A percentile compares a stretch with the other conserved stretches of the same genome.
Evolutionary conservation across 1,140 invertebrate genomes (phyloP).

Genomic region (Samia ricini): DNA sequence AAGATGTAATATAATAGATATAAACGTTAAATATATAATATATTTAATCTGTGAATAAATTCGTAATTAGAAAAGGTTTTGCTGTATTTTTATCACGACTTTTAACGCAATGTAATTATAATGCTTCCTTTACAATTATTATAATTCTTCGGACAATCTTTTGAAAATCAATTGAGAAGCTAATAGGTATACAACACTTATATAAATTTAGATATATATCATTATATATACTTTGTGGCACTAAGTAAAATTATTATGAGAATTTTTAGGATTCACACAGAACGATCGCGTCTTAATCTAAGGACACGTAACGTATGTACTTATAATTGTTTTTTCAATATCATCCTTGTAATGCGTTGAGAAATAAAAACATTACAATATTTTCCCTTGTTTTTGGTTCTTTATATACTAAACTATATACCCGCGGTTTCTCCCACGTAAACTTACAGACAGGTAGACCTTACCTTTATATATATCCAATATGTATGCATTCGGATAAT

Average conservation of each 20-base stretch:
- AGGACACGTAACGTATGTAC: conserved; percentile 39
- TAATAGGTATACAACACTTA: conserved; percentile 40
- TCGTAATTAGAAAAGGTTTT: conserved; percentile 2
- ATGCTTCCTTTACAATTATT: conserved; percentile 2
- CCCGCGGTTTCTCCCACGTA: too few relatives aligned
- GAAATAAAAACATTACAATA: conserved; percentile 49
- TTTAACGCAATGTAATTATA: conserved; percentile 6
- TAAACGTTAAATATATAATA: conserved; percentile 14
- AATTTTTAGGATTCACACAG: conserved; percentile 46
- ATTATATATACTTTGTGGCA: conserved; percentile 59
- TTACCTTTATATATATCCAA: too few relatives aligned
- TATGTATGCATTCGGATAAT: too few relatives aligned
- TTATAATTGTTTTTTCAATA: conserved; percentile 48
- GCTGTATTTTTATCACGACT: background rate
- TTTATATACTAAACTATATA: too few relatives aligned
- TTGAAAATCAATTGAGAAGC: conserved; percentile 1
- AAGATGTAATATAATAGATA: conserved; percentile 32
- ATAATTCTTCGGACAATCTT: background rate
- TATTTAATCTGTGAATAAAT: conserved; percentile 2
- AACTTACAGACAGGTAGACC: too few relatives aligned
- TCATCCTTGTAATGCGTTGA: conserved; percentile 53
- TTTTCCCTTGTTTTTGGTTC: background rate
- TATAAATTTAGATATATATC: conserved; percentile 40
- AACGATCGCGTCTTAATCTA: conserved; percentile 42
- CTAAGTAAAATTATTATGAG: conserved; percentile 45